phyloP scores from a whole-genome alignment of 2,888 invertebrate species.

The Eristalis tenax region DNA sequence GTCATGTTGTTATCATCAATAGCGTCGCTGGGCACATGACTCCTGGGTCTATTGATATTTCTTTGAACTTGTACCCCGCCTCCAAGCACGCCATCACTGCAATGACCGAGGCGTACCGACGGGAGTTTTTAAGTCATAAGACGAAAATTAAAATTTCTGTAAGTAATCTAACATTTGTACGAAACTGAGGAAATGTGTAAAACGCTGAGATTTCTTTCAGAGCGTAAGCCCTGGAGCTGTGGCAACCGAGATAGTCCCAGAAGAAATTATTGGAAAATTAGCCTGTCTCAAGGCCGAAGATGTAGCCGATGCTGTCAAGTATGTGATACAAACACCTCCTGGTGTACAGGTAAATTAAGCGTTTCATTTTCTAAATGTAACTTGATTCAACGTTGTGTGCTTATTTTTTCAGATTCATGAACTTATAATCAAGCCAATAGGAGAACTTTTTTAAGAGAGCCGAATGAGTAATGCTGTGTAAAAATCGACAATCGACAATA shows the following conservation, averaged over 20 bases:
- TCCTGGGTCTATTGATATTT: conserved; percentile 75
- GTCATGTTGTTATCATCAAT: conserved; percentile 83
- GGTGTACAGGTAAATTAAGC: conserved; percentile 76
- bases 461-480: too few species aligned
- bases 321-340: conserved; percentile 77
- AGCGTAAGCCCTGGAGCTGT: conserved; percentile 80
- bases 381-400: too few species aligned
- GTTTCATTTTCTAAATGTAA: too few species aligned
- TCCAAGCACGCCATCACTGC: conserved; percentile 80
- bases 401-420: background rate
- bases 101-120: conserved; percentile 79
- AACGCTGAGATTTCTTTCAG: conserved; percentile 48
- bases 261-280: conserved; percentile 76
- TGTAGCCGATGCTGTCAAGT: conserved; percentile 78
- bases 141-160: conserved; percentile 79
- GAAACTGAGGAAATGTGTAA: background rate
- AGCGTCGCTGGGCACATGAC: conserved; percentile 79
- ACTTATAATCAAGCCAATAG: background rate
- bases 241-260: conserved; percentile 79
- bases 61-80: conserved; percentile 80
- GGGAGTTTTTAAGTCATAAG: conserved; percentile 79
- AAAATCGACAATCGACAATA: too few species aligned
- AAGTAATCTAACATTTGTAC: conserved; percentile 30
- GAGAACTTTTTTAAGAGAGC: background rate
- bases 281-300: conserved; percentile 76